Percentiles rank a stretch among this genome's conserved stretches.
Evolutionary conservation across 2,888 invertebrate genomes (phyloP).

Genomic region (Amiota minor): DNA sequence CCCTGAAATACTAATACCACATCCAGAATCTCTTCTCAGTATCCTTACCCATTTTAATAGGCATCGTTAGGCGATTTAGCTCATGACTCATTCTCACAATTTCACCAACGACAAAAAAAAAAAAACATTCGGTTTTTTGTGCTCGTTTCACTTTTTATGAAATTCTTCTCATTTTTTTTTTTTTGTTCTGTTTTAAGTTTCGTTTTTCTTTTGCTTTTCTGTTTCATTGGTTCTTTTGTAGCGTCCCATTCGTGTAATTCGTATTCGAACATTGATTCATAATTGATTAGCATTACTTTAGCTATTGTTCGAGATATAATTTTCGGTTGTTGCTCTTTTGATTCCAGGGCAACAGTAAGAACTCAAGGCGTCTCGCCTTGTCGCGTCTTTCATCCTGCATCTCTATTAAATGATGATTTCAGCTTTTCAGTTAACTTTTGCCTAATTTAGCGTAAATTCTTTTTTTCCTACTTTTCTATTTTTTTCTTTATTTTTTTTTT

Average conservation of each 20-base stretch:
- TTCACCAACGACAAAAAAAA: not conserved
- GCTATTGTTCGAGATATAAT: constrained; percentile 57
- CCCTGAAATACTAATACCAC: too few relatives aligned
- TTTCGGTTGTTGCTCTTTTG: constrained; percentile 1
- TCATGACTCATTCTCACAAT: not conserved
- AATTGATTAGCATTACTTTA: constrained; percentile 66
- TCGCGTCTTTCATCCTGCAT: not conserved
- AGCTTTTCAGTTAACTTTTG: constrained; percentile 46
- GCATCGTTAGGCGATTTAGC: too few relatives aligned
- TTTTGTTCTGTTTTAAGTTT: not conserved
- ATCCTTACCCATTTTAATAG: too few relatives aligned
- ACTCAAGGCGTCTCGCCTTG: not conserved
- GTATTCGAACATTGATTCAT: constrained; percentile 58
- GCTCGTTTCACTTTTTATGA: constrained; percentile 2
- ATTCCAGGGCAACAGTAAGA: too few relatives aligned
- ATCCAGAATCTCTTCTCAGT: too few relatives aligned
- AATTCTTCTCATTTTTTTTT: not conserved
- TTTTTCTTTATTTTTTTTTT: constrained; percentile 60
- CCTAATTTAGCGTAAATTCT: constrained; percentile 56
- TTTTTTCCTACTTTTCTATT: constrained; percentile 36
- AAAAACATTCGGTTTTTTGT: not conserved
- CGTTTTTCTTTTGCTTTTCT: not conserved
- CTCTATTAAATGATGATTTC: constrained; percentile 16
- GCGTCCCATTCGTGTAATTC: constrained; percentile 33
- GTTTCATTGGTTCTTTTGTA: constrained; percentile 6